phyloP scores from a whole-genome alignment of 2,888 invertebrate genomes.

The Euplagia quadripunctaria region DNA sequence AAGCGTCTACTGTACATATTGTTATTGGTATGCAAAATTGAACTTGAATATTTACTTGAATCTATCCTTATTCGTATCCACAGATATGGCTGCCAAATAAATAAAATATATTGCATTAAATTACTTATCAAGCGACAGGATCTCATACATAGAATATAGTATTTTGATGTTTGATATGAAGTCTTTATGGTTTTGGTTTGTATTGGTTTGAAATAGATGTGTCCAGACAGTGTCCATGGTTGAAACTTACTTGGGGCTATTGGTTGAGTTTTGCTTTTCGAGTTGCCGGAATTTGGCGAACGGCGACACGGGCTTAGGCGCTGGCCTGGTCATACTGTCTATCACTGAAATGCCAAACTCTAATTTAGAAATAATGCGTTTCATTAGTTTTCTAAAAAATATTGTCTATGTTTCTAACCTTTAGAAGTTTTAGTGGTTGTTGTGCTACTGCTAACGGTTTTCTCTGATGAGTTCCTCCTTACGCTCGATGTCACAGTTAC shows the following conservation, averaged over 20 bases:
- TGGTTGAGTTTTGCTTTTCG: conserved; percentile 94
- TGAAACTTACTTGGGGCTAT: conserved; percentile 91
- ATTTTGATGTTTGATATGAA: conserved; percentile 42
- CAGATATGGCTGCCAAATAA: conserved; percentile 80
- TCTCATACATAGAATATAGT: conserved; percentile 61
- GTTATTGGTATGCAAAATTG: conserved; percentile 67
- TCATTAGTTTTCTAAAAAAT: not conserved
- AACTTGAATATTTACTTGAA: conserved; percentile 78
- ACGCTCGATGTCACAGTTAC: conserved; percentile 83
- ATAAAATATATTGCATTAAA: conserved; percentile 75
- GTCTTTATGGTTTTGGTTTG: conserved; percentile 27
- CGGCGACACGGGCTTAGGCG: conserved; percentile 92
- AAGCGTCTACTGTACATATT: conserved; percentile 73
- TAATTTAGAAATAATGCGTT: not conserved
- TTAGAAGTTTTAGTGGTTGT: conserved; percentile 88
- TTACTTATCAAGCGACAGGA: conserved; percentile 69
- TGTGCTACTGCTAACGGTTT: conserved; percentile 87
- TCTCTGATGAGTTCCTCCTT: conserved; percentile 84
- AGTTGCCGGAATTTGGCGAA: conserved; percentile 97
- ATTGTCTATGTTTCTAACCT: conserved; percentile 68
- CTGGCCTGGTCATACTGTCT: conserved; percentile 83
- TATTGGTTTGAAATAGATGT: conserved; percentile 29
- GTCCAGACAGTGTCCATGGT: conserved; percentile 2
- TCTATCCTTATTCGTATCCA: conserved; percentile 79
- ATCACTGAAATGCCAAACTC: conserved; percentile 74